Evolutionary conservation across 2,888 invertebrate genomes (phyloP).

Genomic region (Pterostichus madidus): DNA sequence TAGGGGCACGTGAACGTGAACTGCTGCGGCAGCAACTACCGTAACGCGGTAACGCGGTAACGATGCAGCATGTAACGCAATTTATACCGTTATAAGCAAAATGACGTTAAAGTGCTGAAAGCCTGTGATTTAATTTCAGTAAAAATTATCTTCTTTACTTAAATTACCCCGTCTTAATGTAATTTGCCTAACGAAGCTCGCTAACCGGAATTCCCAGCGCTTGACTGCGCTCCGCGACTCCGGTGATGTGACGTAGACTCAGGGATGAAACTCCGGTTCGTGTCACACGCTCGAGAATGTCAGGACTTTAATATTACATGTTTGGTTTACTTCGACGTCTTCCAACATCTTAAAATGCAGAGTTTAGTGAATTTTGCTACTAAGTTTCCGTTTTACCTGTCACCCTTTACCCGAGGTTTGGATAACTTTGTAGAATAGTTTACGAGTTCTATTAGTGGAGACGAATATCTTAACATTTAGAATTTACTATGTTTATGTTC

Average conservation of each 20-base stretch:
- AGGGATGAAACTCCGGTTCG: background rate
- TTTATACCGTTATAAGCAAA: conserved; percentile 64
- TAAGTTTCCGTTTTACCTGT: conserved; percentile 25
- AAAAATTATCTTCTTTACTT: conserved; percentile 72
- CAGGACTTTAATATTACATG: conserved; percentile 39
- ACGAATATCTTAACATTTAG: background rate
- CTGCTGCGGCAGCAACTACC: conserved; percentile 20
- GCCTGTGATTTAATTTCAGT: conserved; percentile 72
- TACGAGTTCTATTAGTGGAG: background rate
- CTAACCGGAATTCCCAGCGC: conserved; percentile 72
- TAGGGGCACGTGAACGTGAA: background rate
- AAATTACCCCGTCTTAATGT: conserved; percentile 73
- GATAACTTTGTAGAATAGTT: conserved; percentile 32
- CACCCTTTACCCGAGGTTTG: background rate
- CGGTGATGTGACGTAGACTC: conserved; percentile 61
- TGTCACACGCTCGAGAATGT: conserved; percentile 5
- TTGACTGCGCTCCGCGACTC: conserved; percentile 69
- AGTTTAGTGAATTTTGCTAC: conserved; percentile 10
- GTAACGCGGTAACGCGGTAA: conserved; percentile 34
- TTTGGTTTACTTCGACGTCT: conserved; percentile 50
- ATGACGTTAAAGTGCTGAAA: conserved; percentile 65
- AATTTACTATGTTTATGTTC: no score
- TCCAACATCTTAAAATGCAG: conserved; percentile 5
- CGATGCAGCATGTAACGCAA: conserved; percentile 56
- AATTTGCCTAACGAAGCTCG: conserved; percentile 73